These are phyloP conservation scores for Lycocorax pyrrhopterus DNA, from an alignment of 2,113 vertebrate genomes.

Conservation along the genomic window DNA sequence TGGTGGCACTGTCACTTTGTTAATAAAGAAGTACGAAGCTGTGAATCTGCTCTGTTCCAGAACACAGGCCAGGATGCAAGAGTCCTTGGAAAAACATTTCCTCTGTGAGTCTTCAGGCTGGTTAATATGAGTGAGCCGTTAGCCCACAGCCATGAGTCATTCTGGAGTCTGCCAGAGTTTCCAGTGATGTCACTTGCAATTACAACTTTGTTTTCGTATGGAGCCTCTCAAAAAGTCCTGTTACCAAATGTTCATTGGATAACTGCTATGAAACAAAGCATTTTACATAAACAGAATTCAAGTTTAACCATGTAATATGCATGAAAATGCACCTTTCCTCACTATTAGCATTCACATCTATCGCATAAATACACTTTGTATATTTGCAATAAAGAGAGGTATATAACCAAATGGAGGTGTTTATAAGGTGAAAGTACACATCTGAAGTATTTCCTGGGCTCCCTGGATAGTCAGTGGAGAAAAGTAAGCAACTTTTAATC, in stretches of 20 bases:
- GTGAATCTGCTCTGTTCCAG: conserved; percentile 79
- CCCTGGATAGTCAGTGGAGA: not conserved
- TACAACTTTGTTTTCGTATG: not conserved
- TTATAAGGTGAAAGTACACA: not conserved
- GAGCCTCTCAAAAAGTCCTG: not conserved
- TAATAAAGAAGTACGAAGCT: conserved; percentile 85
- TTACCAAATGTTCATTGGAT: not conserved
- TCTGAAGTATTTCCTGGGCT: not conserved
- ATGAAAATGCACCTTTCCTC: not conserved
- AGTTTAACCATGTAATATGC: not conserved
- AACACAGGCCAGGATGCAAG: conserved; percentile 82
- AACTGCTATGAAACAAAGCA: not conserved
- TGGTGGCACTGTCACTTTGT: conserved; percentile 78
- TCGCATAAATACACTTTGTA: not conserved
- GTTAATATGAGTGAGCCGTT: not conserved
- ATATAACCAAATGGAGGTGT: not conserved
- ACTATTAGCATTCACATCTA: not conserved
- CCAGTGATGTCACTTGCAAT: conserved; percentile 9
- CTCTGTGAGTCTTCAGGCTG: conserved; percentile 71
- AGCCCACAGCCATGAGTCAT: not conserved
- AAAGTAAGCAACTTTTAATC: not conserved
- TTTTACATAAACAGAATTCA: not conserved
- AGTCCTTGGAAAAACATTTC: conserved; percentile 84
- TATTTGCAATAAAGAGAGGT: not conserved
- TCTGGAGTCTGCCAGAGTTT: conserved; percentile 31